Evolutionary conservation across 1,140 invertebrate genomes (phyloP).

Genomic region (Chironomus tepperi): DNA sequence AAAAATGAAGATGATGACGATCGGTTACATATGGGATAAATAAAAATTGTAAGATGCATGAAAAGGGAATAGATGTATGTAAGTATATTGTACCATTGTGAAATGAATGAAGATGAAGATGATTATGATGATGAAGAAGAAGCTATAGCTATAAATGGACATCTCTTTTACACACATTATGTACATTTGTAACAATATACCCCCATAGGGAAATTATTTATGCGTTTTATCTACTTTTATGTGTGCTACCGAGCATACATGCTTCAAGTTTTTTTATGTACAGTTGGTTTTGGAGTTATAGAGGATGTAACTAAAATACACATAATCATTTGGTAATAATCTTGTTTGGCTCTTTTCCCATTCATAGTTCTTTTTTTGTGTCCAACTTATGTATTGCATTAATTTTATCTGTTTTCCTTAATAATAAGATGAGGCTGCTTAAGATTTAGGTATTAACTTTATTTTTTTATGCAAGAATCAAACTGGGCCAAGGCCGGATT

Average conservation of each 20-base stretch:
- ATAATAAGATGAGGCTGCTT: too few species aligned
- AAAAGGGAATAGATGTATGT: background rate
- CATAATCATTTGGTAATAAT: conserved; percentile 8
- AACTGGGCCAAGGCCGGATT: too few species aligned
- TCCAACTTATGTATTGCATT: too few species aligned
- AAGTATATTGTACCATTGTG: too few species aligned
- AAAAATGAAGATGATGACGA: background rate
- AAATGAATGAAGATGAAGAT: background rate
- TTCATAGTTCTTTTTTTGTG: background rate
- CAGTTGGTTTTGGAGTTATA: too few species aligned
- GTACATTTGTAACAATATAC: background rate
- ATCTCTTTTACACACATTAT: background rate
- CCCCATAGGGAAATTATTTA: conserved; percentile 21
- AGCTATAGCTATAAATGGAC: background rate
- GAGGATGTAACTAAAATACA: background rate
- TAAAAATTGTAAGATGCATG: background rate
- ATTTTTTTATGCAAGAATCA: too few species aligned
- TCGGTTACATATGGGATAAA: background rate
- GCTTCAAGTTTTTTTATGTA: too few species aligned
- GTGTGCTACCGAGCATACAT: background rate
- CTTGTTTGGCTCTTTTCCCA: background rate
- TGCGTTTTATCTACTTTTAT: background rate
- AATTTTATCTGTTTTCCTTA: too few species aligned
- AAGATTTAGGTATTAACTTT: too few species aligned
- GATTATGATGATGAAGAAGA: background rate